Evolutionary conservation across 2,888 invertebrate species (phyloP), one percentile per base, ranked within the genome.

Genomic region (Apoda limacodes): DNA sequence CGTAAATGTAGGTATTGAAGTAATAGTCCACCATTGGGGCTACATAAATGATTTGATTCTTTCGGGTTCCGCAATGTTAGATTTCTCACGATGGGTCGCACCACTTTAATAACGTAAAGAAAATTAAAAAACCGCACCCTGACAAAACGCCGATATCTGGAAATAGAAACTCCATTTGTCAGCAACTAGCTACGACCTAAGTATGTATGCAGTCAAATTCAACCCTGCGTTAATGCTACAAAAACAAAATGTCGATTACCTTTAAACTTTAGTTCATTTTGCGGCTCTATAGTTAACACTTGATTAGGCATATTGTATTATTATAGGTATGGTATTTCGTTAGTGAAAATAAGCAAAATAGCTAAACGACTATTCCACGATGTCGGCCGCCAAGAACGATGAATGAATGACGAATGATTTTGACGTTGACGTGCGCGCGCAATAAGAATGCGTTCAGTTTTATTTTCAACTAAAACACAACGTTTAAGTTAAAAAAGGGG

Each of bases 241-340:
- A 17, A 17, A 17, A 17, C 17, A 54, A 48, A 53, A 50, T 40
- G 43, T 49, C 49, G 76, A 88, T 87, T 83, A 94, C 95, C 94
- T 85, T 88, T 86, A 82, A 95, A 95, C 83, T 88, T 90, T 58
- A 95, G 86, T 82, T 94, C 95, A 78, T 86, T 85, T 80, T 89
- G 88, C 54, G 95, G 95, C 62, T 93, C 92, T 85, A 95, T 92
- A 67, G 85, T 83, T 76, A 95, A 83, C 68, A 92, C 85, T 72
- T 92, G 92, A 69, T 90, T 90, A 55, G 85, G 86, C 78, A 80
- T 80, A 61, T 68, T 76, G 58, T 56, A 55, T 50, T 55, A 47
- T 48, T 61, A 84, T 83, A 86, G 85, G 85, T 71, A 64, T 82
- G 58, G 55, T 61, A 59, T 55, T 53, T 60, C 59, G 64, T 61